Evolutionary conservation across 92 coral and sea anemone genomes (phyloP), one percentile per base, ranked within the genome.

Genomic region (Bergia sp.): DNA sequence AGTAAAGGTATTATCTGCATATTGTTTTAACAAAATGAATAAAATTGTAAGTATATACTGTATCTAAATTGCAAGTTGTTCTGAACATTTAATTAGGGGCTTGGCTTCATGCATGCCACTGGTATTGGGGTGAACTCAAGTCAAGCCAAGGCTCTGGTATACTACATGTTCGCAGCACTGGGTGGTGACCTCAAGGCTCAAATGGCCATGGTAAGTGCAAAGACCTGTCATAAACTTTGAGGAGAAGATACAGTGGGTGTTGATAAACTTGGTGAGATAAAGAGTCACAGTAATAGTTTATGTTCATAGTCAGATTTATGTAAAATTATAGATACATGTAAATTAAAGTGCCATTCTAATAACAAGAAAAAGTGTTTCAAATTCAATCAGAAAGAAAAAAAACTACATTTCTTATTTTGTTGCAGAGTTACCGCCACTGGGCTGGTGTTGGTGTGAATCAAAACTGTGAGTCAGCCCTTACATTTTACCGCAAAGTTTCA

Each of bases 161-260:
- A 97, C 81, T 94, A 95, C 78, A 97, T 92, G 84, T 97, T 97
- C 91, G 93, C 96, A 38, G 98, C 95, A 21, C 77, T 97, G 71
- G 99, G 99, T 72, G 97, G 99, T 8, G 97, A 97, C 49, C 80
- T 93, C 37, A 95, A 93, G 79, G 98, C 98, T n/a, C 97, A 95
- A 86, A 97, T 95, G 99, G 94, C 96, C 18, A 76, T 97, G 95
- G 99, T 95, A 93, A 90, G 94, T 20, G 40, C n/a, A 11, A 1
- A 8, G 4, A 5, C 39, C 39, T 44, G 36, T 40, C 58, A 53
- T 11, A 11, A 53, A 12, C 13, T 11, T 50, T 47, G 53, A 47
- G 53, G 53, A 47, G 53, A 47, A 47, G 9, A 47, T 53, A 10
- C 50, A 45, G 29, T 29, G 29, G 29, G 29, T 29, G 29, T 29